Base-by-base conservation (phyloP, 2,113 vertebrate genomes). In the Cottus gobio region DNA sequence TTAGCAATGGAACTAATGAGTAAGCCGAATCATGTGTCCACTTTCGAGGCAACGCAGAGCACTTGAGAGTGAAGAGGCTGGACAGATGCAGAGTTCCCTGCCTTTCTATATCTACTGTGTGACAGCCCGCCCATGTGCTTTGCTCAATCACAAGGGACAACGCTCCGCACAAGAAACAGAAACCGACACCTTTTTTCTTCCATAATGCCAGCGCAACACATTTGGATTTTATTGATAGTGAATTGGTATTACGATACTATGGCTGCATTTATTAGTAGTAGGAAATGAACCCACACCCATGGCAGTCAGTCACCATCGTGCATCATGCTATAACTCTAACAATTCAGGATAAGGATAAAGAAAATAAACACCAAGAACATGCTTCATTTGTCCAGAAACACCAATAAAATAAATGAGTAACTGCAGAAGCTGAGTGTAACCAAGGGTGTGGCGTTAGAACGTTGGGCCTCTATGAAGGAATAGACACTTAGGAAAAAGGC, bases 21-120 rank as follows among this genome's bases (percentile, higher is more conserved):
- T 48, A 69, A 71, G 76, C 79, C 26, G 71, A 80, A 75, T 88
- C 79, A 79, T 83, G 76, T 73, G 50, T 78, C 63, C 50, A 69
- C 58, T 75, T 73, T 69, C 46, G 60, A 15, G n/a, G 62, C 72
- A 26, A 44, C 28, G 20, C 56, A 3, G 42, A 84, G 71, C 13
- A 50, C 78, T 84, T 76, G 57, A 69, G 46, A 76, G 54, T 36
- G 42, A 77, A 50, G 66, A 57, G 34, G 31, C n/a, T 42, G 22
- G 56, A 82, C 84, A 70, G 74, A 63, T 58, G 63, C 62, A 52
- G 46, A 84, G 57, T 52, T 36, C 56, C 48, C 56, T 7, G 44
- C 31, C 20, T 28, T 2, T 34, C 24, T 71, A 24, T 5, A 56
- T 30, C 24, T 50, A 44, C 42, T 48, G 56, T 28, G 3, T n/a